Percentiles rank a stretch among this genome's conserved stretches.
Evolutionary conservation across 2,888 invertebrate species (phyloP).

Genomic region (Vandiemenella viatica): DNA sequence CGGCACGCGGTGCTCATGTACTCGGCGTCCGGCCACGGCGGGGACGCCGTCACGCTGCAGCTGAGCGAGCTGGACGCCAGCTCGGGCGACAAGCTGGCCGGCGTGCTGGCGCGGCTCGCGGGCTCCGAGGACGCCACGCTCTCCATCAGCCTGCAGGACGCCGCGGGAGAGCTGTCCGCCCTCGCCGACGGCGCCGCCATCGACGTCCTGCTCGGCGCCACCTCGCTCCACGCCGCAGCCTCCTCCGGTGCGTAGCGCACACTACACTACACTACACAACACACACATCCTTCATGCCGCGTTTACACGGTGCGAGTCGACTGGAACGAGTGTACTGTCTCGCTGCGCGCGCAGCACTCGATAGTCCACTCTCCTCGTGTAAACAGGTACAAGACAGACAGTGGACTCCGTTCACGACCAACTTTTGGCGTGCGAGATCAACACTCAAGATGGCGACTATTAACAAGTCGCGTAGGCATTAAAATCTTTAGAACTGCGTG

Average conservation of each 20-base stretch:
- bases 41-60: slow-evolving; percentile 46
- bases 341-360: too few relatives aligned
- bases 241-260: background rate
- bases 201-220: slow-evolving; percentile 42
- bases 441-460: too few relatives aligned
- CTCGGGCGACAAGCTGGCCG: slow-evolving; percentile 26
- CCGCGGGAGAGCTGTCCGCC: background rate
- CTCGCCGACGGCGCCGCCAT: slow-evolving; percentile 10
- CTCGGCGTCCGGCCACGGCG: slow-evolving; percentile 40
- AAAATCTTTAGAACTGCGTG: too few relatives aligned
- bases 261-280: background rate
- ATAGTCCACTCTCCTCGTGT: too few relatives aligned
- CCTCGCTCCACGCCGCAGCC: slow-evolving; percentile 25
- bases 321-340: too few relatives aligned
- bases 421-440: too few relatives aligned
- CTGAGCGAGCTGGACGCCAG: slow-evolving; percentile 33
- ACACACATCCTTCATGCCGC: background rate
- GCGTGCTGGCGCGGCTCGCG: slow-evolving; percentile 31
- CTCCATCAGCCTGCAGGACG: slow-evolving; percentile 36
- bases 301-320: background rate
- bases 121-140: slow-evolving; percentile 50
- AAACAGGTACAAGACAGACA: too few relatives aligned
- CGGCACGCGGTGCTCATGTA: slow-evolving; percentile 46
- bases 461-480: too few relatives aligned
- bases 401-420: too few relatives aligned